phyloP scores from a whole-genome alignment of 2,888 invertebrate species.

The Andrena fulva region DNA sequence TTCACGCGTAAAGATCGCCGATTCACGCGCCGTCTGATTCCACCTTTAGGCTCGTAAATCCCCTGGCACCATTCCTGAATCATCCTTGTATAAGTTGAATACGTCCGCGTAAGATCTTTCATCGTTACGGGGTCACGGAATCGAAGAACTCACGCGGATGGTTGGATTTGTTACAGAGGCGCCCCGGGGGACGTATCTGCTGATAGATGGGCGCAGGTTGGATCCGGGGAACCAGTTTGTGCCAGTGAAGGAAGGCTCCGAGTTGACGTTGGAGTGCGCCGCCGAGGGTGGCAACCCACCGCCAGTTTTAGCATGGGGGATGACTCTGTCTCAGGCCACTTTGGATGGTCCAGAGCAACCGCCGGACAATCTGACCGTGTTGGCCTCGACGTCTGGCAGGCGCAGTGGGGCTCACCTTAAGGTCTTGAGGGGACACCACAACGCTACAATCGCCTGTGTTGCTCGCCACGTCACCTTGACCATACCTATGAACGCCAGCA shows the following conservation, averaged over 20 bases:
- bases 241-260: slow-evolving; percentile 94
- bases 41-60: neutral
- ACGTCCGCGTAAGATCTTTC: slow-evolving; percentile 55
- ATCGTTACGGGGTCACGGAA: slow-evolving; percentile 55
- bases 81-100: neutral
- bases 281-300: slow-evolving; percentile 93
- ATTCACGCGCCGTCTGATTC: too few species aligned
- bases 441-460: slow-evolving; percentile 93
- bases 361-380: slow-evolving; percentile 82
- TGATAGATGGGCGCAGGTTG: slow-evolving; percentile 93
- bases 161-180: slow-evolving; percentile 88
- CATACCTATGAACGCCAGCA: slow-evolving; percentile 87
- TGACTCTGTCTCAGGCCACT: slow-evolving; percentile 85
- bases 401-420: slow-evolving; percentile 89
- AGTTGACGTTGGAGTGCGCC: slow-evolving; percentile 93
- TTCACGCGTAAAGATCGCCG: too few species aligned
- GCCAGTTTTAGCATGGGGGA: slow-evolving; percentile 89
- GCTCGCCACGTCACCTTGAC: slow-evolving; percentile 89
- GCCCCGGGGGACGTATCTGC: slow-evolving; percentile 93
- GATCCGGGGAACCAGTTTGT: slow-evolving; percentile 95
- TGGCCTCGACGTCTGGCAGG: slow-evolving; percentile 78
- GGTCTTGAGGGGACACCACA: slow-evolving; percentile 94
- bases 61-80: neutral
- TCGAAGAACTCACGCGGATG: slow-evolving; percentile 56
- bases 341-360: slow-evolving; percentile 82